A percentile compares a stretch with the other conserved stretches of the same genome.
Evolutionary conservation across 2,797 vertebrate species (phyloP).

Genomic region (Taeniopygia guttata): DNA sequence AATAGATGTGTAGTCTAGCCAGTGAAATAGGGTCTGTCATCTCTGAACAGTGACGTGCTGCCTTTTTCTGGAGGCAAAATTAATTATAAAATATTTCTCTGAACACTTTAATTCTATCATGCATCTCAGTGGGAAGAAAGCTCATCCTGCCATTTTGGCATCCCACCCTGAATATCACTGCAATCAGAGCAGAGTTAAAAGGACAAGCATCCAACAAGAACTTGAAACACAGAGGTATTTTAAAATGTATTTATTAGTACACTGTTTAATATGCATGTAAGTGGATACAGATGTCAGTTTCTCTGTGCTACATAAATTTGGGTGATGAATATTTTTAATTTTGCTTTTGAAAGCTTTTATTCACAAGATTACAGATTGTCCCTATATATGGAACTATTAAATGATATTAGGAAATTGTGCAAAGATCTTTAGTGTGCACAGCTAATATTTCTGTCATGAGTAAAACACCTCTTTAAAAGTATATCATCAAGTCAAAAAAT

Average conservation of each 20-base stretch:
- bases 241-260: constrained; percentile 57
- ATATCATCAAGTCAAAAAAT: background rate
- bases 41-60: constrained; percentile 6
- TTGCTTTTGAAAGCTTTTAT: constrained; percentile 49
- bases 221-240: constrained; percentile 47
- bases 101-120: background rate
- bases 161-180: background rate
- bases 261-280: constrained; percentile 41
- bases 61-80: background rate
- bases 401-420: constrained; percentile 27
- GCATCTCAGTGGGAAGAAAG: background rate
- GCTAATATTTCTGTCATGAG: constrained; percentile 20
- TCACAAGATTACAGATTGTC: constrained; percentile 30
- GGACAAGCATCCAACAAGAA: background rate
- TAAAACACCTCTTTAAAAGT: background rate
- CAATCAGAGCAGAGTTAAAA: constrained; percentile 18
- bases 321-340: constrained; percentile 60
- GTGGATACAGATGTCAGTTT: constrained; percentile 64
- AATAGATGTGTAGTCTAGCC: constrained; percentile 42
- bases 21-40: constrained; percentile 14
- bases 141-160: background rate
- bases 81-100: constrained; percentile 43
- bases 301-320: constrained; percentile 41
- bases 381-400: constrained; percentile 47
- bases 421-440: background rate